These are phyloP conservation scores for Neoaliturus tenellus DNA, from an alignment of 2,888 invertebrate species.

Conservation along the genomic window DNA sequence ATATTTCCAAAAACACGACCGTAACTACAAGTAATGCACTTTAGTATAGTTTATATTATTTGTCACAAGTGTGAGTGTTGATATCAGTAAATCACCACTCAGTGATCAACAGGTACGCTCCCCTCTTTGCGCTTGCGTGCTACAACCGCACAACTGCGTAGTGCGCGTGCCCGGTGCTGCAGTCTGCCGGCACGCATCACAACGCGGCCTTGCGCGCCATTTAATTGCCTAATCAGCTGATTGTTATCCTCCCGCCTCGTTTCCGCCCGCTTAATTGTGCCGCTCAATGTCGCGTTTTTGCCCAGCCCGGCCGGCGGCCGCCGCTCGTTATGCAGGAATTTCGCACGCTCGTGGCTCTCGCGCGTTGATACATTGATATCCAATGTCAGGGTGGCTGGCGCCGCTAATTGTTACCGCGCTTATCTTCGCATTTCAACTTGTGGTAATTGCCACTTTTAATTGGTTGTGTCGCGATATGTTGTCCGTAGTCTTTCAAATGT, in stretches of 20 bases:
- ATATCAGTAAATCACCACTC: too few species aligned
- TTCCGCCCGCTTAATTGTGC: constrained; percentile 11
- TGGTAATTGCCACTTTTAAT: too few species aligned
- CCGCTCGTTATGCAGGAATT: constrained; percentile 16
- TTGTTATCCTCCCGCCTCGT: constrained; percentile 28
- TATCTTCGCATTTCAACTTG: too few species aligned
- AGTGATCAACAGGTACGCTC: not conserved
- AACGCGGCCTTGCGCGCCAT: constrained; percentile 6
- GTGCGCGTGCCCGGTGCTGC: not conserved
- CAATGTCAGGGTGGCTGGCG: not conserved
- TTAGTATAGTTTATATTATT: too few species aligned
- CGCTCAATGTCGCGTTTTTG: constrained; percentile 3
- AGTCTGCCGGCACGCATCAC: not conserved
- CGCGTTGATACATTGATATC: not conserved
- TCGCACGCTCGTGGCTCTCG: not conserved
- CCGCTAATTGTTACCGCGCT: not conserved
- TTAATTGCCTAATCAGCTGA: constrained; percentile 21
- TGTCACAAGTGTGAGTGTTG: too few species aligned
- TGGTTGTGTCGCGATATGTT: too few species aligned
- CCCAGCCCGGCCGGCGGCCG: not conserved
- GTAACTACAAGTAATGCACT: too few species aligned
- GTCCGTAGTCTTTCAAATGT: too few species aligned
- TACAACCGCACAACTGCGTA: not conserved
- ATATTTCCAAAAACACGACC: too few species aligned
- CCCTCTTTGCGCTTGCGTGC: not conserved